A percentile compares a stretch with the other conserved stretches of the same genome.
phyloP scores from a whole-genome alignment of 1,140 invertebrate species.

The Hydropsyche tenuis region DNA sequence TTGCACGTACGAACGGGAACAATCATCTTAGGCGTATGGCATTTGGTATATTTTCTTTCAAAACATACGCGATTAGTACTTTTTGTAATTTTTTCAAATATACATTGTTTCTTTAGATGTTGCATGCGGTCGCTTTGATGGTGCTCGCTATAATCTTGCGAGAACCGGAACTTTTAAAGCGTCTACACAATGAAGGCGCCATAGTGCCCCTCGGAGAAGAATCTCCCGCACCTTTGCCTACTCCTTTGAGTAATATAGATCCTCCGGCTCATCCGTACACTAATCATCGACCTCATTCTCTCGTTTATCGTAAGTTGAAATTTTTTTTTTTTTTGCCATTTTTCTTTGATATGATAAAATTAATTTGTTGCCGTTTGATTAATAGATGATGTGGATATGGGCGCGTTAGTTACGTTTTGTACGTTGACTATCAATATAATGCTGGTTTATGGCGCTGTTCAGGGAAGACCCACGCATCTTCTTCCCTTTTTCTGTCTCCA shows the following conservation, averaged over 20 bases:
- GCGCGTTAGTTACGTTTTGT: slow-evolving; percentile 77
- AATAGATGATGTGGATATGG: slow-evolving; percentile 79
- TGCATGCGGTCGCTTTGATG: slow-evolving; percentile 74
- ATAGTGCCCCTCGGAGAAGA: slow-evolving; percentile 57
- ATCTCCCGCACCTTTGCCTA: slow-evolving; percentile 64
- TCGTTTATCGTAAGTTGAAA: slow-evolving; percentile 67
- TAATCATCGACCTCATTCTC: slow-evolving; percentile 64
- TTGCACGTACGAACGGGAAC: slow-evolving; percentile 84
- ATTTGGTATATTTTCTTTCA: slow-evolving; percentile 66
- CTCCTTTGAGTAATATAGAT: slow-evolving; percentile 72
- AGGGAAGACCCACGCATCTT: slow-evolving; percentile 80
- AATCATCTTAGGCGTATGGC: slow-evolving; percentile 79
- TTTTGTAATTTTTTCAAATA: no score
- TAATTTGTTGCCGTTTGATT: slow-evolving; percentile 19
- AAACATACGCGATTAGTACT: no score
- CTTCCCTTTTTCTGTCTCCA: slow-evolving; percentile 89
- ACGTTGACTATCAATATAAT: slow-evolving; percentile 80
- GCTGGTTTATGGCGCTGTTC: slow-evolving; percentile 82
- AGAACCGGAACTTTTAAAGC: slow-evolving; percentile 69
- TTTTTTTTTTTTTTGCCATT: not conserved
- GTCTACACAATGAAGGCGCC: slow-evolving; percentile 59
- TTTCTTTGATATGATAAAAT: not conserved
- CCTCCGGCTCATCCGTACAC: slow-evolving; percentile 63
- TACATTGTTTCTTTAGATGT: slow-evolving; percentile 63
- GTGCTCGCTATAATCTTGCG: slow-evolving; percentile 76